phyloP scores from a whole-genome alignment of 2,113 vertebrate species.

The Gila orcuttii region DNA sequence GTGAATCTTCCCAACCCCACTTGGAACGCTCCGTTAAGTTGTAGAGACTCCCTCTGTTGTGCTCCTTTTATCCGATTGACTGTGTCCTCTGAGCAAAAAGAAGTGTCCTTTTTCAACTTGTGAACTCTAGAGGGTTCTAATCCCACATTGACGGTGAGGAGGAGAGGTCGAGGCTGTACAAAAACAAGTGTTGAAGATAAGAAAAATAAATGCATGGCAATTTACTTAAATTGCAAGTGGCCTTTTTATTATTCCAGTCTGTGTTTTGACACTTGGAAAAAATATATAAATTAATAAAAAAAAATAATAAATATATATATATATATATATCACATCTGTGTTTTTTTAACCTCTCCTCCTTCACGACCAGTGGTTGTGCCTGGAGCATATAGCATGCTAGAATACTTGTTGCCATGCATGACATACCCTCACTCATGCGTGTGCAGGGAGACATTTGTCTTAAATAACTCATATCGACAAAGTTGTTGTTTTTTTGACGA shows the following conservation, averaged over 20 bases:
- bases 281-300: too few relatives aligned
- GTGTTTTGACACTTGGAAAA: not conserved
- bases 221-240: too few relatives aligned
- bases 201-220: not conserved
- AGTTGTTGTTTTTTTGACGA: not conserved
- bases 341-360: not conserved
- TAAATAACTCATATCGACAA: not conserved
- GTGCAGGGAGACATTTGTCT: not conserved
- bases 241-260: not conserved
- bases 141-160: not conserved
- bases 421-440: not conserved
- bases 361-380: not conserved
- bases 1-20: constrained; percentile 3
- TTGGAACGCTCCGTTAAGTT: not conserved
- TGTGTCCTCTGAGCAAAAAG: not conserved
- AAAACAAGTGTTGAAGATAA: not conserved
- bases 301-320: too few relatives aligned
- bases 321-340: too few relatives aligned
- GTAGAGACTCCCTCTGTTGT: constrained; percentile 6
- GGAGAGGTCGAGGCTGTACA: not conserved
- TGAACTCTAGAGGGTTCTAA: not conserved
- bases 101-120: constrained; percentile 6
- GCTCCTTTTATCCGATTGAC: not conserved
- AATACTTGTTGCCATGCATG: not conserved
- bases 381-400: too few relatives aligned